Percentiles rank a stretch among this genome's conserved stretches.
Evolutionary conservation across 2,797 vertebrate genomes (phyloP).

Genomic region (Enteromius radiatus): DNA sequence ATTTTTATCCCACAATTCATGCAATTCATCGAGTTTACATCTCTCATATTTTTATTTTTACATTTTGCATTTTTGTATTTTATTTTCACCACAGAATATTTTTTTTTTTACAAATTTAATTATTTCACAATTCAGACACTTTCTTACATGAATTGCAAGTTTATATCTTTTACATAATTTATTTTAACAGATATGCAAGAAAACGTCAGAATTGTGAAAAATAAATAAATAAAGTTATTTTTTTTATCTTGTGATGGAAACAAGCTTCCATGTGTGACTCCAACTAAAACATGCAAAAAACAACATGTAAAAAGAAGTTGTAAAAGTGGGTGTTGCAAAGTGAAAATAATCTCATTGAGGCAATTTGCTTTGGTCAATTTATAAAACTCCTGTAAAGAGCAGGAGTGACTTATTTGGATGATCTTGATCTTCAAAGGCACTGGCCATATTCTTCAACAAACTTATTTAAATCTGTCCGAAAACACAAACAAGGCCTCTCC

Average conservation of each 20-base stretch:
- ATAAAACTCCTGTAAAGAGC: not conserved
- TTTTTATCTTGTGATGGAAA: not conserved
- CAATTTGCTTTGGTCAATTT: slow-evolving; percentile 9
- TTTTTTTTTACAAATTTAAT: too few species aligned
- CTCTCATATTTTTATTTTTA: not conserved
- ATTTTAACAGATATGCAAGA: not conserved
- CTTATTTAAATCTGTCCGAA: slow-evolving; percentile 71
- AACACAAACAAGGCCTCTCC: slow-evolving; percentile 88
- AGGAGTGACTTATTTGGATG: not conserved
- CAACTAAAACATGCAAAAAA: too few species aligned
- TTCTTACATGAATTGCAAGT: not conserved
- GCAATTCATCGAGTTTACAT: too few species aligned
- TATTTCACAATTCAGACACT: not conserved
- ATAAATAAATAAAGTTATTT: too few species aligned
- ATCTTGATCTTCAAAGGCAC: slow-evolving; percentile 38
- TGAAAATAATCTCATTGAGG: slow-evolving; percentile 26
- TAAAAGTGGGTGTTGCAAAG: not conserved
- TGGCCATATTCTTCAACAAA: slow-evolving; percentile 11
- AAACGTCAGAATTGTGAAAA: not conserved
- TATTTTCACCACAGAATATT: not conserved
- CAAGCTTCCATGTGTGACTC: not conserved
- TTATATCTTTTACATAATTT: not conserved
- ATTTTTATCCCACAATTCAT: not conserved
- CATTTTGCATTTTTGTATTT: not conserved
- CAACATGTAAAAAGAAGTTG: too few species aligned